phyloP scores from a whole-genome alignment of 2,888 invertebrate genomes.

The Lepas anatifera region DNA sequence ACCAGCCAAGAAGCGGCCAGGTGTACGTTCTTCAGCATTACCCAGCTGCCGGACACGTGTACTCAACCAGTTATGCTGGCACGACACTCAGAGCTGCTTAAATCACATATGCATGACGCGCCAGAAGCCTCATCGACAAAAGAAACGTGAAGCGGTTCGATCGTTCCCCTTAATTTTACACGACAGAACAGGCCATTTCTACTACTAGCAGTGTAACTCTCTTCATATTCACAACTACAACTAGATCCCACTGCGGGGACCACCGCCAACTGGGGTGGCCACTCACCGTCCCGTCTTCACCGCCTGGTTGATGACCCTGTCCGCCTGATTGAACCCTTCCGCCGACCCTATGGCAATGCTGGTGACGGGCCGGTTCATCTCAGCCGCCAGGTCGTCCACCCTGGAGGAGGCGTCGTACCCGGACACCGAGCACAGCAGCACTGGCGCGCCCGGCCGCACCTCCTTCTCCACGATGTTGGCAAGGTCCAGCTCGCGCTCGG shows the following conservation, averaged over 20 bases:
- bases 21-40: slow-evolving; percentile 97
- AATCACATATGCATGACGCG: no score
- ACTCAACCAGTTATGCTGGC: no score
- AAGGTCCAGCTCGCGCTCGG: slow-evolving; percentile 77
- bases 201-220: no score
- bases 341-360: slow-evolving; percentile 99
- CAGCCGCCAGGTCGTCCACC: slow-evolving; percentile 94
- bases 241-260: no score
- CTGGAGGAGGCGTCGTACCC: slow-evolving; percentile 95
- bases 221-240: no score
- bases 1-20: slow-evolving; percentile 97
- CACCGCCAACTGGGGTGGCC: no score
- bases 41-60: no score
- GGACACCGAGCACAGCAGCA: slow-evolving; percentile 90
- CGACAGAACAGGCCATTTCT: no score
- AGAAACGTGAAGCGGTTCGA: no score
- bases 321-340: slow-evolving; percentile 97
- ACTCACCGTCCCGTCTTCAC: slow-evolving; percentile 80
- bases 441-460: slow-evolving; percentile 76
- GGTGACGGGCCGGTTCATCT: slow-evolving; percentile 81
- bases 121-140: no score
- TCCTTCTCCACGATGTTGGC: slow-evolving; percentile 79
- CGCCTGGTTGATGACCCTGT: slow-evolving; percentile 91
- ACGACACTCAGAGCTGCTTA: no score
- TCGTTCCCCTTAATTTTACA: no score